Evolutionary conservation across 64 coral and sea anemone species (phyloP), one percentile per base, ranked within the genome.

Genomic region (Stichodactyla mertensii): DNA sequence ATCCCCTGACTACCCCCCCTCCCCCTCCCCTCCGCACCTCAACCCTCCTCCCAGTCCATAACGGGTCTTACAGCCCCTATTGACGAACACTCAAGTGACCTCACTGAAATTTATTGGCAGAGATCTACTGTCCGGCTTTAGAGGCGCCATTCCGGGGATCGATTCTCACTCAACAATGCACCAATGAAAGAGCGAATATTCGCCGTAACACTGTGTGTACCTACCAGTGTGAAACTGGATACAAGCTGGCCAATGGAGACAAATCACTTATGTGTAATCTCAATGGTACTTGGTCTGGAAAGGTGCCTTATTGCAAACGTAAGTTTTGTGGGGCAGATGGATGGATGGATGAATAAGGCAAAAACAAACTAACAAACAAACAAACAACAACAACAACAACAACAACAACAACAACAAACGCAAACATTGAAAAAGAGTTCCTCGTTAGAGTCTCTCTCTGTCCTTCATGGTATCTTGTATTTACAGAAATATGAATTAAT

Each of bases 41-140:
- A n/a, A n/a, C n/a, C n/a, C n/a, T n/a, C 28, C 28, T 31, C 28
- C 28, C 28, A 31, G 28, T 31, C 28, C 28, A 31, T 31, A 31
- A 31, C 28, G 1, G 28, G 28, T 31, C 28, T 31, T 31, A 31
- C 28, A 31, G 1, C 28, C 28, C 28, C 28, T 31, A 31, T 31
- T 31, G 28, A 31, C 28, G 28, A 31, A 31, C 28, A 31, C 28
- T 1, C 28, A 31, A 31, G 1, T 31, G 19, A 6, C 62, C 19
- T 66, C 62, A 66, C 27, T 31, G 24, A 27, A 13, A 79, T 64
- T 31, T 26, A 70, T 64, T 77, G n/a, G 20, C 64, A 99, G 96
- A 99, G 84, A 99, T 95, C 77, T 94, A 92, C 53, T 99, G 96
- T 57, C 96, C 96, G 2, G 93, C 93, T 5, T 64, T 99, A 20